phyloP scores from a whole-genome alignment of 2,888 invertebrate species.

The Diachrysia chrysitis region DNA sequence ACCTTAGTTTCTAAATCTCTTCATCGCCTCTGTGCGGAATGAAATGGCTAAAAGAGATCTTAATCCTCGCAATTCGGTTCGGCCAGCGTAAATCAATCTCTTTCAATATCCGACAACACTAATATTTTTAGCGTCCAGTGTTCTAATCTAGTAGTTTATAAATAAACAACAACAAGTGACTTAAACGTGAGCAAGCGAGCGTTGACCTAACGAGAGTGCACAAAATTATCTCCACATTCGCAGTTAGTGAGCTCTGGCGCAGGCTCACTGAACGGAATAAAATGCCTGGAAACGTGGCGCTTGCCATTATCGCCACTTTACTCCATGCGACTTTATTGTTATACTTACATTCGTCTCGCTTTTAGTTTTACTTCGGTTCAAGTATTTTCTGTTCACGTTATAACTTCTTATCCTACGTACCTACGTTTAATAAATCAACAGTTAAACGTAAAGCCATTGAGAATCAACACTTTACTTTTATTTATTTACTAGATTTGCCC shows the following conservation, averaged over 20 bases:
- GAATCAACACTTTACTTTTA: too few relatives aligned
- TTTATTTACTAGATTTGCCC: too few relatives aligned
- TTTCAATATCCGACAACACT: not conserved
- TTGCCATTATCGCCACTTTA: conserved; percentile 5
- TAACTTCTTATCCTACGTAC: conserved; percentile 15
- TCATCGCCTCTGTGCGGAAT: not conserved
- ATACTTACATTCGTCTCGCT: not conserved
- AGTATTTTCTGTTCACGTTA: conserved; percentile 29
- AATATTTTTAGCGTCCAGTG: conserved; percentile 13
- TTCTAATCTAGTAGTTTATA: conserved; percentile 40
- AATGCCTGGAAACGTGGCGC: conserved; percentile 16
- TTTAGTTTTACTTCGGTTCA: conserved; percentile 27
- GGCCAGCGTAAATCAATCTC: not conserved
- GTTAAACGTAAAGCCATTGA: too few relatives aligned
- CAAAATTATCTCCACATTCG: conserved; percentile 37
- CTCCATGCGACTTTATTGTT: not conserved
- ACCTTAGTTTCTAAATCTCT: not conserved
- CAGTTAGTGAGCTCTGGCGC: conserved; percentile 16
- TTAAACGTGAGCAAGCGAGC: conserved; percentile 33
- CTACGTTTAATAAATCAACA: too few relatives aligned
- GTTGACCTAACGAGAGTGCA: conserved; percentile 40
- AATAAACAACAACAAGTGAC: conserved; percentile 48
- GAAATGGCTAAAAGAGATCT: not conserved
- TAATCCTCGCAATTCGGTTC: not conserved
- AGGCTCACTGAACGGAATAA: conserved; percentile 38